Conservation (phyloP, 2,797 vertebrate species). For the Alcedo quadribrachys region DNA sequence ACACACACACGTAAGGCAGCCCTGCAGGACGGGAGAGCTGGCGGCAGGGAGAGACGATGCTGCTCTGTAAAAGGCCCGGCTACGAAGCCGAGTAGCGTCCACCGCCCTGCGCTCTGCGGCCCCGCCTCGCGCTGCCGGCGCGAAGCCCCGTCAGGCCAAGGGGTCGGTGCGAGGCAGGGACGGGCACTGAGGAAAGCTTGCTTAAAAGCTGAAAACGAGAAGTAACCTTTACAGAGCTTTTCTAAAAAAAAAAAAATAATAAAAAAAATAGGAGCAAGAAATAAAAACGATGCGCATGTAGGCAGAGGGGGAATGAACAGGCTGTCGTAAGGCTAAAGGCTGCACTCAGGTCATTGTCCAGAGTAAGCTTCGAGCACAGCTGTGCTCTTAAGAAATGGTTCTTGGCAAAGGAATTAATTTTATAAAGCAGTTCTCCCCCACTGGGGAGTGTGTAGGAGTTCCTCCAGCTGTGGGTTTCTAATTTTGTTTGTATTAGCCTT, state of each 20-base stretch:
- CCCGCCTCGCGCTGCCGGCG: not conserved
- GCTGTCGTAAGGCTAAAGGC: not conserved
- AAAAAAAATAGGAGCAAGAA: not conserved
- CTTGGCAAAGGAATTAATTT: not conserved
- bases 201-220: rapidly evolving
- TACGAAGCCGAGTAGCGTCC: too few relatives aligned
- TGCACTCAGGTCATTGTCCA: not conserved
- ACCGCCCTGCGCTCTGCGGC: not conserved
- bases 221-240: rapidly evolving
- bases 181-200: rapidly evolving
- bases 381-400: not conserved
- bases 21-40: too few relatives aligned
- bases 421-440: not conserved
- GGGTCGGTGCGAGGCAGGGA: not conserved
- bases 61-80: too few relatives aligned
- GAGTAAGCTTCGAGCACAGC: not conserved
- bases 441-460: not conserved
- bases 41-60: too few relatives aligned
- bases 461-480: not conserved
- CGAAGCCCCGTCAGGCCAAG: not conserved
- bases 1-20: too few relatives aligned
- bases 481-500: not conserved
- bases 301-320: not conserved
- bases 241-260: not conserved
- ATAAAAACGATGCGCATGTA: rapidly evolving